Evolutionary conservation across 2,888 invertebrate genomes (phyloP).

Genomic region (Erebia ligea): DNA sequence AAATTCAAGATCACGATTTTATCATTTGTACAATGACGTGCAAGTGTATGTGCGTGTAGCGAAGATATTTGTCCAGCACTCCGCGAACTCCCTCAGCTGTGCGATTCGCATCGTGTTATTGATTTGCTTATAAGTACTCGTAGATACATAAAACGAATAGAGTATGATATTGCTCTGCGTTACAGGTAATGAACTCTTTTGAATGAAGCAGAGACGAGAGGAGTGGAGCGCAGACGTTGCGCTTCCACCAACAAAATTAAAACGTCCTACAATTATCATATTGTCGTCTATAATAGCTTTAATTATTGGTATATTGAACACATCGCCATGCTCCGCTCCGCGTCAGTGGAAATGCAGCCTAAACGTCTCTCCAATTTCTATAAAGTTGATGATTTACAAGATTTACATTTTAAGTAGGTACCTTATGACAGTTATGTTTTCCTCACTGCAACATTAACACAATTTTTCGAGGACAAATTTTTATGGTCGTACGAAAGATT

Average conservation of each 20-base stretch:
- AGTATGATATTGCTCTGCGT: background rate
- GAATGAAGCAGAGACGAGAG: conserved; percentile 3
- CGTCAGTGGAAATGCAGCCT: too few relatives aligned
- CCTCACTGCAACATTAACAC: conserved; percentile 10
- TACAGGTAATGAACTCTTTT: conserved; percentile 20
- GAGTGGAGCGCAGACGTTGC: too few relatives aligned
- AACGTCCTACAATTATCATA: too few relatives aligned
- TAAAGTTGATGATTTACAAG: background rate
- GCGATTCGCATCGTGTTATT: conserved; percentile 42
- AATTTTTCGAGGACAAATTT: conserved; percentile 21
- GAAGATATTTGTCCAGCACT: conserved; percentile 68
- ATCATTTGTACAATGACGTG: conserved; percentile 44
- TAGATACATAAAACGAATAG: too few relatives aligned
- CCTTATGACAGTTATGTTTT: conserved; percentile 13
- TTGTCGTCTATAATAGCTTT: too few relatives aligned
- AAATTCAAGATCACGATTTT: conserved; percentile 49
- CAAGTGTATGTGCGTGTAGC: conserved; percentile 54
- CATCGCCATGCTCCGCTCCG: too few relatives aligned
- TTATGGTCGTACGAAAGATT: background rate
- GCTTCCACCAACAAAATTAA: too few relatives aligned
- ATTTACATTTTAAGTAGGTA: conserved; percentile 9
- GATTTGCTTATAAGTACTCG: background rate
- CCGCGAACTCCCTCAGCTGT: conserved; percentile 49
- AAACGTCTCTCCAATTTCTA: background rate
- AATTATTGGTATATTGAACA: too few relatives aligned